Evolutionary conservation across 2,113 vertebrate species (phyloP), one percentile per base, ranked within the genome.

Genomic region (Hystrix cristata): DNA sequence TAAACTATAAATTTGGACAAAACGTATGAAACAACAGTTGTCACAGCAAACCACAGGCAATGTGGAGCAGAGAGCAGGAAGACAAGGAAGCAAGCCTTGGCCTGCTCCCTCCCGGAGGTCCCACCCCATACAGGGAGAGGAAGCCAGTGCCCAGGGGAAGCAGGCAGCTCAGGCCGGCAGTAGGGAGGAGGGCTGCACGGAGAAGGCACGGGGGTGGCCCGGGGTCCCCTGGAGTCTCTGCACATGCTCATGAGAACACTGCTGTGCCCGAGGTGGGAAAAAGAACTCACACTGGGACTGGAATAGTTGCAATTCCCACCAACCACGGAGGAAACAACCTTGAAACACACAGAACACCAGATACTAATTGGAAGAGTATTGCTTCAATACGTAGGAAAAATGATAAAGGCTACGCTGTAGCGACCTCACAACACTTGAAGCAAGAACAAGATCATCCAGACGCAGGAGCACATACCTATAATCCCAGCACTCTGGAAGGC

Each of bases 161-260:
- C 78, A 31, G 13, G 64, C 55, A 38, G 64, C 51, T 10, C 4
- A 1, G 29, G 65, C 34, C 38, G 67, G 67, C 67, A 38, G 34
- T 8, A n/a, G 38, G 67, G 65, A 71, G 34, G 34, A 59, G 16
- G n/a, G n/a, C 78, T 2, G 3, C 1, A 4, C 3, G 62, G 43
- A 67, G 67, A 5, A 25, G 9, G 5, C 7, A 1, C 1, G 1
- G 1, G 46, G 16, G 67, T 31, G 51, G 43, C 0, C 29, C 16
- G 57, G 43, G 23, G 10, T 9, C 6, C 43, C 15, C 65, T 23
- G 11, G 12, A 64, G 65, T 18, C 43, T 87, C 34, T 7, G 65
- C 16, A 15, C 1, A 7, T 5, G 1, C n/a, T 2, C 11, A 43
- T 19, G 34, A 69, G 76, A 18, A 87, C n/a, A 25, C 12, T 2